Percentiles rank a stretch among this genome's conserved stretches.
These are phyloP conservation scores for Oncorhynchus nerka DNA, from an alignment of 2,113 vertebrate genomes.

Conservation along the genomic window DNA sequence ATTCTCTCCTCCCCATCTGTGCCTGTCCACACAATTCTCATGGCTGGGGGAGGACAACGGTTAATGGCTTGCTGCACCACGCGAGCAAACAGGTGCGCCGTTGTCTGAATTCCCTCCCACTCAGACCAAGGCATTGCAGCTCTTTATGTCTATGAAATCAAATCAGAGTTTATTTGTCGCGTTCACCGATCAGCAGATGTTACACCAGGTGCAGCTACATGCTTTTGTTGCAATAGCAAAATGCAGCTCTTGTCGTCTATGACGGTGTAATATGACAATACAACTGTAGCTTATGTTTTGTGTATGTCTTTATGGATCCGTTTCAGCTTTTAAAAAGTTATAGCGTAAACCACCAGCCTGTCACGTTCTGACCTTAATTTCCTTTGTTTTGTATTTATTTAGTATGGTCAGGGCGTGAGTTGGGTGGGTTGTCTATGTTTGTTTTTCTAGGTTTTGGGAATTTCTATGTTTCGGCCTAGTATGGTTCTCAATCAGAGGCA, in stretches of 20 bases:
- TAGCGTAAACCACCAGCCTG: background rate
- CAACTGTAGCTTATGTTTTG: background rate
- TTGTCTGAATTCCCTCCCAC: background rate
- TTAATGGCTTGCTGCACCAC: background rate
- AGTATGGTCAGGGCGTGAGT: no score
- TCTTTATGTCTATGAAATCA: no score
- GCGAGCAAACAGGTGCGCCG: background rate
- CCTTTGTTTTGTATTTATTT: no score
- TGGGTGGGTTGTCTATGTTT: no score
- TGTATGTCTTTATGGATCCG: background rate
- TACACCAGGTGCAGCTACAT: no score
- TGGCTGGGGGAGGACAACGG: background rate
- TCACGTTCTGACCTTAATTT: no score
- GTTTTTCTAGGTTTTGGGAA: no score
- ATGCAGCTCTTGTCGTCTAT: background rate
- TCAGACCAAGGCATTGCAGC: background rate
- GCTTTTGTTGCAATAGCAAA: no score
- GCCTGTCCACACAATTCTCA: constrained; percentile 23
- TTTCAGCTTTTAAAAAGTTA: background rate
- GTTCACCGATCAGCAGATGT: no score
- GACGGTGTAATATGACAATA: background rate
- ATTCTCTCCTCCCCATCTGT: constrained; percentile 7
- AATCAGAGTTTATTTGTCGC: no score
- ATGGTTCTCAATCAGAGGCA: no score
- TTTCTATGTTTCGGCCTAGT: no score